Conservation (phyloP, 2,113 vertebrate species). For the Prochilodus magdalenae region DNA sequence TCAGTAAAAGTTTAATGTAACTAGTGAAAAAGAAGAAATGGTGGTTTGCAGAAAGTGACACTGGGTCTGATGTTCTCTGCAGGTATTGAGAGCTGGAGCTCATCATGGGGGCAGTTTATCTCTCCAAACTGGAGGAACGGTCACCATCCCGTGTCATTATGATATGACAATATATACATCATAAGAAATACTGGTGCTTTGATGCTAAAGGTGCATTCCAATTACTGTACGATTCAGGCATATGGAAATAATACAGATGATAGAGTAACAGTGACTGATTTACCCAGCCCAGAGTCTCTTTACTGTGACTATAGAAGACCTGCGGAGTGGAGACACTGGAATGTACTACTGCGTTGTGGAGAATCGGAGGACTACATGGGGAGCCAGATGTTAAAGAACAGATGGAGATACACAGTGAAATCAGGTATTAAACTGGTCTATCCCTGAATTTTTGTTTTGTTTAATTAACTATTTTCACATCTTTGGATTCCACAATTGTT, state of each 20-base stretch:
- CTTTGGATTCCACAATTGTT: too few species aligned
- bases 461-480: background rate
- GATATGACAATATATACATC: background rate
- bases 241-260: slow-evolving; percentile 1
- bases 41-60: too few species aligned
- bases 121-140: slow-evolving; percentile 28
- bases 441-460: too few species aligned
- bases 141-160: slow-evolving; percentile 46
- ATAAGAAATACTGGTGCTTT: slow-evolving; percentile 49
- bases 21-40: too few species aligned
- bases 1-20: too few species aligned
- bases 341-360: slow-evolving; percentile 21
- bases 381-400: background rate
- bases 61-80: background rate
- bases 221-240: slow-evolving; percentile 21
- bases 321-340: slow-evolving; percentile 4
- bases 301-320: slow-evolving; percentile 45
- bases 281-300: slow-evolving; percentile 34
- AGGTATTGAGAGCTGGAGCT: background rate
- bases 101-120: background rate
- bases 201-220: background rate
- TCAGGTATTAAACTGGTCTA: slow-evolving; percentile 23
- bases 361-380: background rate
- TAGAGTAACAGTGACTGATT: slow-evolving; percentile 34
- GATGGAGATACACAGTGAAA: background rate